These are phyloP conservation scores for Phymorhynchus buccinoides DNA, from an alignment of 1,140 invertebrate species.

Conservation along the genomic window DNA sequence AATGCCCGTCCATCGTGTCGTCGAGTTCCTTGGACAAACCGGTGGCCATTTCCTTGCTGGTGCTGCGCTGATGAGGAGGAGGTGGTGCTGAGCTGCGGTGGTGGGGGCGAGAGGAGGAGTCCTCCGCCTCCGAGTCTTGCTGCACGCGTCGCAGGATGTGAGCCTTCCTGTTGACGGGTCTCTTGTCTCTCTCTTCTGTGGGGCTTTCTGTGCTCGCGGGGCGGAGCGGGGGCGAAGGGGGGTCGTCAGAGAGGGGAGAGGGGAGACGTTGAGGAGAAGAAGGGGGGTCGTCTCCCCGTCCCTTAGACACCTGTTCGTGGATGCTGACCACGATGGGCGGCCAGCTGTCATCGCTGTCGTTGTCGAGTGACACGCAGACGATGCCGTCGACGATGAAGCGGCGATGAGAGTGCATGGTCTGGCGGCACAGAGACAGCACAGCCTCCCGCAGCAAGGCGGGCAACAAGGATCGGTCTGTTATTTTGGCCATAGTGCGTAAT, in stretches of 20 bases:
- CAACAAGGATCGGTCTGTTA: slow-evolving; percentile 50
- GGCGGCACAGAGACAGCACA: slow-evolving; percentile 60
- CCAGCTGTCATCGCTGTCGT: slow-evolving; percentile 51
- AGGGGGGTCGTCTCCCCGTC: background rate
- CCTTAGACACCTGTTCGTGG: slow-evolving; percentile 53
- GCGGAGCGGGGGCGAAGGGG: background rate
- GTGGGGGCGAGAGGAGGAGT: too few species aligned
- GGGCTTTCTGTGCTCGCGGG: background rate
- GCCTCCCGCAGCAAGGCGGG: slow-evolving; percentile 59
- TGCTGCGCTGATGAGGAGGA: background rate
- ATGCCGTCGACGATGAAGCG: slow-evolving; percentile 63
- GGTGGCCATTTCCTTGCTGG: background rate
- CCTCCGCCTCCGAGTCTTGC: background rate
- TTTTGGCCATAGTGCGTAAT: slow-evolving; percentile 37
- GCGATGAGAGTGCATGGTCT: slow-evolving; percentile 52
- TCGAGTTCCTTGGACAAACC: background rate
- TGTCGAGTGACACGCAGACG: slow-evolving; percentile 59
- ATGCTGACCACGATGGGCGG: slow-evolving; percentile 64
- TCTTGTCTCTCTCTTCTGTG: background rate
- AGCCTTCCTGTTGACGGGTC: background rate
- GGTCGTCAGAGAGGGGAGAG: background rate
- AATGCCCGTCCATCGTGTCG: background rate
- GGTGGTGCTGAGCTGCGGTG: background rate
- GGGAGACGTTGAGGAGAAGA: background rate
- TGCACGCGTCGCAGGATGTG: background rate